Conservation (phyloP, 2,797 vertebrate genomes). For the Spatula versicolor region DNA sequence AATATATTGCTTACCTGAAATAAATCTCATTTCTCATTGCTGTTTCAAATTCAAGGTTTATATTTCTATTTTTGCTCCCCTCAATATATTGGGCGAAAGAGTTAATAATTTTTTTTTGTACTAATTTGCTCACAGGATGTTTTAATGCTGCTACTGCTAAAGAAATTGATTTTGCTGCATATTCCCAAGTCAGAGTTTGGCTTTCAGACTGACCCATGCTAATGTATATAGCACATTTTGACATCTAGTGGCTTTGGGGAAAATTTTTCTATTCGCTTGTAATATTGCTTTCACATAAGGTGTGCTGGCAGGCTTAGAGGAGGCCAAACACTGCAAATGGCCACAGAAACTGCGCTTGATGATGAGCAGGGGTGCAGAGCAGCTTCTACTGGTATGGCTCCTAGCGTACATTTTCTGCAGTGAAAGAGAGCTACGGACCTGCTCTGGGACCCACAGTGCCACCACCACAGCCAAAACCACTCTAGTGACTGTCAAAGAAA, state of each 20-base stretch:
- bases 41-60: neutral
- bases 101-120: neutral
- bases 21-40: slow-evolving; percentile 39
- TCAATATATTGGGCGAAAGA: neutral
- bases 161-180: neutral
- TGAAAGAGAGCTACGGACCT: neutral
- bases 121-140: neutral
- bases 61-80: neutral
- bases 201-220: neutral
- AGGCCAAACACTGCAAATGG: neutral
- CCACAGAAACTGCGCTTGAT: neutral
- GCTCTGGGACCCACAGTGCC: neutral
- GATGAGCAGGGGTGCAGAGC: neutral
- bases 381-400: neutral
- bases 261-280: neutral
- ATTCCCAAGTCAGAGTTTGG: neutral
- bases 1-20: slow-evolving; percentile 40
- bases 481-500: neutral
- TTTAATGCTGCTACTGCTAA: neutral
- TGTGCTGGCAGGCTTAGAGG: neutral
- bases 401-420: neutral
- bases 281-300: neutral
- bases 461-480: neutral
- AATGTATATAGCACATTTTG: neutral
- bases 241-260: neutral